Conservation (phyloP, 2,113 vertebrate species). For the Aviceda subcristata region DNA sequence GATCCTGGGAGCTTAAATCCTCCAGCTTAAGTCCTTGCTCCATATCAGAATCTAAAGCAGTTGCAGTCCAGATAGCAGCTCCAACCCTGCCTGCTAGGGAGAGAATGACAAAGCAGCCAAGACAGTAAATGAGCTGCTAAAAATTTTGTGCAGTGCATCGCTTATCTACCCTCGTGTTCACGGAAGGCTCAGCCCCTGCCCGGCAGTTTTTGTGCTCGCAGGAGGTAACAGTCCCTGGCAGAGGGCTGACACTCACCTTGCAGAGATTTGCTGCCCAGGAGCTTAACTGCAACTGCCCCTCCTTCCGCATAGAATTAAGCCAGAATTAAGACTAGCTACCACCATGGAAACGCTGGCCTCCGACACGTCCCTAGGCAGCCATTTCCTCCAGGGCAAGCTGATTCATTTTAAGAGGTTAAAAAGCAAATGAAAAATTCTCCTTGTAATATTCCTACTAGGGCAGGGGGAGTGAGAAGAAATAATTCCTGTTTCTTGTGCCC, state of each 20-base stretch:
- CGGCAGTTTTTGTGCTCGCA: accelerated
- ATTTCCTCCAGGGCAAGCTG: not conserved
- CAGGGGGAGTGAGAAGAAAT: not conserved
- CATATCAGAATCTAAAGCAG: not conserved
- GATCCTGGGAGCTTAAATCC: not conserved
- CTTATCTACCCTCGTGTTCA: not conserved
- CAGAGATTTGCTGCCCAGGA: conserved; percentile 29
- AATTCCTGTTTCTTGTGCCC: not conserved
- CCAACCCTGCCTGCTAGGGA: not conserved
- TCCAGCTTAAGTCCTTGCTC: not conserved
- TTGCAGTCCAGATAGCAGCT: not conserved
- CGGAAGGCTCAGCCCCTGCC: not conserved
- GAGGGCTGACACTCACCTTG: conserved; percentile 34
- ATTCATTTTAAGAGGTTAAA: not conserved
- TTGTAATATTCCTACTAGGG: not conserved
- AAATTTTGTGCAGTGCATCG: not conserved
- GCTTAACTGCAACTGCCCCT: conserved; percentile 16
- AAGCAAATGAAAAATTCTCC: not conserved
- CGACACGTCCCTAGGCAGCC: not conserved
- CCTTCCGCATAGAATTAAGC: not conserved
- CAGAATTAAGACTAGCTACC: conserved; percentile 45
- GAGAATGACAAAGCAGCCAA: not conserved
- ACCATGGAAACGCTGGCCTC: not conserved
- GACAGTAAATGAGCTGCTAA: not conserved
- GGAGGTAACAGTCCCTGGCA: not conserved